Conservation (phyloP, 2,113 vertebrate species). For the Sapayoa aenigma region DNA sequence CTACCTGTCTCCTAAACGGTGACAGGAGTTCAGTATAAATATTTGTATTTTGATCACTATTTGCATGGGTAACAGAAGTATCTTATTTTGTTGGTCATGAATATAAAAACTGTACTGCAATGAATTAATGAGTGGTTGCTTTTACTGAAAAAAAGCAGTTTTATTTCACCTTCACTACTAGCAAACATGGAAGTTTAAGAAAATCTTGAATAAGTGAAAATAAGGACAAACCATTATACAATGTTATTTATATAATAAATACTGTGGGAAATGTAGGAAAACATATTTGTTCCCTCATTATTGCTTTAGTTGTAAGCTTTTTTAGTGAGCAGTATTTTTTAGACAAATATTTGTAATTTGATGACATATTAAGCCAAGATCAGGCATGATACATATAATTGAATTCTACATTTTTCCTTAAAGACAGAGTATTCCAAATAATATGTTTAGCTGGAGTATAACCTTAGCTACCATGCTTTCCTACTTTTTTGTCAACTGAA, state of each 20-base stretch:
- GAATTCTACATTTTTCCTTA: not conserved
- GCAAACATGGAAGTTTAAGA: not conserved
- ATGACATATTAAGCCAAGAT: not conserved
- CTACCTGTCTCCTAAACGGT: no score
- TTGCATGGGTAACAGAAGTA: not conserved
- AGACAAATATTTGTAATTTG: not conserved
- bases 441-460: not conserved
- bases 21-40: not conserved
- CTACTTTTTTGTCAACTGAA: not conserved
- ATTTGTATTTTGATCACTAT: not conserved
- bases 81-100: not conserved
- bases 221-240: not conserved
- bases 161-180: not conserved
- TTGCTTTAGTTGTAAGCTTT: not conserved
- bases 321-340: not conserved
- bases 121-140: not conserved
- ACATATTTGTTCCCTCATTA: not conserved
- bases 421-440: not conserved
- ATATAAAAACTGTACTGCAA: not conserved
- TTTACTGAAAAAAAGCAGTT: not conserved
- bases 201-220: not conserved
- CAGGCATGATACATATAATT: not conserved
- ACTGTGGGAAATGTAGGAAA: not conserved
- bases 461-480: not conserved
- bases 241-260: not conserved